Percentiles rank a stretch among this genome's conserved stretches.
Conservation (phyloP, 2,797 vertebrate species). For the Scolopax rusticola region DNA sequence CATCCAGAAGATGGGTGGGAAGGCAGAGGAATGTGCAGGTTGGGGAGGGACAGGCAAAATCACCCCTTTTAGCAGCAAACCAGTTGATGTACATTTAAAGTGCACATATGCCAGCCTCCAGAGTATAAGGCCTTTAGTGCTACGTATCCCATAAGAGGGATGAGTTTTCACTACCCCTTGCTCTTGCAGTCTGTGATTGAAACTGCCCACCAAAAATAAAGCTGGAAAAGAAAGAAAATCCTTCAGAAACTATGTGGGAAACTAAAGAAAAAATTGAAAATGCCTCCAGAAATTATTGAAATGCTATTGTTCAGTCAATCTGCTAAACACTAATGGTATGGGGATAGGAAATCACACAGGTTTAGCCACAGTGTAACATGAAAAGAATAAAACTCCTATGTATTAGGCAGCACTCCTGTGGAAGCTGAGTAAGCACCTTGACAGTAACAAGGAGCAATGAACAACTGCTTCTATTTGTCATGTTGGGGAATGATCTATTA, state of each 20-base stretch:
- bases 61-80: neutral
- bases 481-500: neutral
- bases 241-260: neutral
- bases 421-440: neutral
- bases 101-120: neutral
- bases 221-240: neutral
- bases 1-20: neutral
- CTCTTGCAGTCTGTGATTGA: neutral
- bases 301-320: neutral
- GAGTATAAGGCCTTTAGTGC: neutral
- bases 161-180: neutral
- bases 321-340: neutral
- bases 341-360: neutral
- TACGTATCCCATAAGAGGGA: neutral
- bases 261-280: neutral
- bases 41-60: neutral
- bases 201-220: neutral
- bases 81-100: neutral
- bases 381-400: neutral
- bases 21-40: neutral
- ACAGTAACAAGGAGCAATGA: neutral
- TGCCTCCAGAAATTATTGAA: neutral
- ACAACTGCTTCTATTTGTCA: neutral
- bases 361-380: neutral
- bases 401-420: neutral